Percentiles rank a stretch among this genome's conserved stretches.
These are phyloP conservation scores for Nerophis lumbriciformis DNA, from an alignment of 2,113 vertebrate species.

Conservation along the genomic window DNA sequence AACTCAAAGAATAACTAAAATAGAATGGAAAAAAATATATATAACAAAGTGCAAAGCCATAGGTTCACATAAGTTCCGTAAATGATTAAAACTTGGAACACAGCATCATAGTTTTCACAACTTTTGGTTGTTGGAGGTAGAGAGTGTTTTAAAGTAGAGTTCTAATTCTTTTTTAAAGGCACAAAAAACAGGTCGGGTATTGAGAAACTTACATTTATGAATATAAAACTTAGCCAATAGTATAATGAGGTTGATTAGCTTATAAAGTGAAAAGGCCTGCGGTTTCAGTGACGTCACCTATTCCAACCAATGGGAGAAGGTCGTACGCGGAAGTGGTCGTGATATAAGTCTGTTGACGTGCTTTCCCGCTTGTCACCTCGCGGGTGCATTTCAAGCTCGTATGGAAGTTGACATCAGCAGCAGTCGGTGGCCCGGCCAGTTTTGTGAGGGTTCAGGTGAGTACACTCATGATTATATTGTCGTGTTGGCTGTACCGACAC, in stretches of 20 bases:
- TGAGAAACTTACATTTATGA: too few relatives aligned
- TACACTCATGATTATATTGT: not conserved
- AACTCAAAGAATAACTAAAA: too few relatives aligned
- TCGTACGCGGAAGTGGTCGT: constrained; percentile 11
- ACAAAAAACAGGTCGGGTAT: too few relatives aligned
- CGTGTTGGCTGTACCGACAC: not conserved
- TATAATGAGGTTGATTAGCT: not conserved
- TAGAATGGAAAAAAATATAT: too few relatives aligned
- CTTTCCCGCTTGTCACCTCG: constrained; percentile 52
- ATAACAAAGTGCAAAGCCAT: too few relatives aligned
- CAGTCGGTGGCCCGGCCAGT: constrained; percentile 28
- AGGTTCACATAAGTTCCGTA: too few relatives aligned
- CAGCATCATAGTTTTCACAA: too few relatives aligned
- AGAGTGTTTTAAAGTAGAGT: too few relatives aligned
- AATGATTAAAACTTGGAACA: too few relatives aligned
- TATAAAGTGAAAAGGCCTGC: constrained; percentile 33
- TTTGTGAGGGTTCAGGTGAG: constrained; percentile 15
- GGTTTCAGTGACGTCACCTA: not conserved
- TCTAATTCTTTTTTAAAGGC: too few relatives aligned
- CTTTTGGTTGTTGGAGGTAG: too few relatives aligned
- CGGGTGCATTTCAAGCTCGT: constrained; percentile 17
- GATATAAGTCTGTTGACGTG: constrained; percentile 9
- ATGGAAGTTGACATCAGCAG: constrained; percentile 48
- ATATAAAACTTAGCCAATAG: too few relatives aligned
- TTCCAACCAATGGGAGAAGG: constrained; percentile 33